phyloP scores from a whole-genome alignment of 1,140 invertebrate genomes.

The Cotesia vestalis region DNA sequence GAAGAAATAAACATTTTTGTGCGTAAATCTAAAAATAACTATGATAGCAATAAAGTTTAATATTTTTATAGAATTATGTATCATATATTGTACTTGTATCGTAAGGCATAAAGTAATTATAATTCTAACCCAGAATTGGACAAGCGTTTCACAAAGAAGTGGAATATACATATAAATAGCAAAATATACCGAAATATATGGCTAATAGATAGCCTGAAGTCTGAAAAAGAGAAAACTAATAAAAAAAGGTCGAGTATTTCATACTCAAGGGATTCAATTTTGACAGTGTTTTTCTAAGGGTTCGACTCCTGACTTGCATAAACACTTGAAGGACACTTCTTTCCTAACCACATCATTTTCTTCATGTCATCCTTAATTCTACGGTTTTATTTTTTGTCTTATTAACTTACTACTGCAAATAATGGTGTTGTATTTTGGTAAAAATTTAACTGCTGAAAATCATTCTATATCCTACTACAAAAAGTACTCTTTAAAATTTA shows the following conservation, averaged over 20 bases:
- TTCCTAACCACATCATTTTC: slow-evolving; percentile 30
- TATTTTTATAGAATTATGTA: too few species aligned
- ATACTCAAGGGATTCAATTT: slow-evolving; percentile 65
- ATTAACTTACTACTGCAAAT: slow-evolving; percentile 27
- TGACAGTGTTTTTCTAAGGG: slow-evolving; percentile 66
- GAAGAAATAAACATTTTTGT: too few species aligned
- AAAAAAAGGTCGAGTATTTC: slow-evolving; percentile 55
- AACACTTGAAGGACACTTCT: slow-evolving; percentile 66
- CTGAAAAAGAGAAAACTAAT: slow-evolving; percentile 35
- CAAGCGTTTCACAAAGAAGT: too few species aligned
- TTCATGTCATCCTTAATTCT: slow-evolving; percentile 30
- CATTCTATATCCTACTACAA: too few species aligned
- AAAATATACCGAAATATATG: background rate
- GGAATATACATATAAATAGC: background rate
- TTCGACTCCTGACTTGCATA: slow-evolving; percentile 66
- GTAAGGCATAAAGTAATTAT: too few species aligned
- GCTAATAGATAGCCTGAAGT: background rate
- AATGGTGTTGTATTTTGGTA: slow-evolving; percentile 1
- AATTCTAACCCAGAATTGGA: too few species aligned
- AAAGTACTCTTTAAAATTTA: too few species aligned
- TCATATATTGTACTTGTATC: too few species aligned
- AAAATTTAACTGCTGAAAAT: too few species aligned
- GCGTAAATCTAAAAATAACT: too few species aligned
- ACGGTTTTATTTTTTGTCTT: slow-evolving; percentile 4
- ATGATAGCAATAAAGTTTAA: too few species aligned